Conservation (phyloP, 2,797 vertebrate genomes). For the Periparus ater region DNA sequence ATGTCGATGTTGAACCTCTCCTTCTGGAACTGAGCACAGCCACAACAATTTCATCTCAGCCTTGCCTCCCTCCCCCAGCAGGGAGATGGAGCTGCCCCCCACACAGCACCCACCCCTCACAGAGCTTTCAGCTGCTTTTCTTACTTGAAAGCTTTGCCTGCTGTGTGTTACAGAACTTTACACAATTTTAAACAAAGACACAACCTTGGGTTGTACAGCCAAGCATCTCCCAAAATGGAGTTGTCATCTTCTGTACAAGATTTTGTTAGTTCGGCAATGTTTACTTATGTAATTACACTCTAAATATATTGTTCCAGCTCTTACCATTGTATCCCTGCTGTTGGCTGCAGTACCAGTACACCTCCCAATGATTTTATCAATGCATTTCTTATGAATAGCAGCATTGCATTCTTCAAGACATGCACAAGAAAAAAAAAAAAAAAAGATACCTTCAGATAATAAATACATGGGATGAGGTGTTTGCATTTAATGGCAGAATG, state of each 20-base stretch:
- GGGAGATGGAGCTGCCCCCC: background rate
- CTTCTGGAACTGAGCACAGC: constrained; percentile 89
- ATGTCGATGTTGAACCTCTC: constrained; percentile 98
- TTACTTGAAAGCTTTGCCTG: background rate
- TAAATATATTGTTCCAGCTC: background rate
- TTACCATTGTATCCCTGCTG: constrained; percentile 90
- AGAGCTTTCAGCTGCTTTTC: background rate
- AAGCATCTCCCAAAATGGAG: background rate
- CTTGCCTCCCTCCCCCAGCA: background rate
- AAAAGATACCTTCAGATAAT: background rate
- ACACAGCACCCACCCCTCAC: background rate
- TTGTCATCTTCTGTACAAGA: background rate
- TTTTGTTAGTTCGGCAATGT: background rate
- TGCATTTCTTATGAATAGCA: constrained; percentile 98
- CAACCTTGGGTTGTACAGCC: background rate
- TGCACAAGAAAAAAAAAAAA: background rate
- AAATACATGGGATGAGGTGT: background rate
- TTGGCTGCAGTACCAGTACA: constrained; percentile 94
- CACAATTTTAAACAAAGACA: background rate
- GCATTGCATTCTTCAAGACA: constrained; percentile 92
- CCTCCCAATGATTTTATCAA: constrained; percentile 94
- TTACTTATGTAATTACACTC: background rate
- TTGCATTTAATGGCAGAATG: background rate
- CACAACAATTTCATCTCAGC: background rate
- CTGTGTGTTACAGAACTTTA: background rate